A percentile compares a stretch with the other conserved stretches of the same genome.
These are phyloP conservation scores for Euplagia quadripunctaria DNA, from an alignment of 2,888 invertebrate species.

Conservation along the genomic window DNA sequence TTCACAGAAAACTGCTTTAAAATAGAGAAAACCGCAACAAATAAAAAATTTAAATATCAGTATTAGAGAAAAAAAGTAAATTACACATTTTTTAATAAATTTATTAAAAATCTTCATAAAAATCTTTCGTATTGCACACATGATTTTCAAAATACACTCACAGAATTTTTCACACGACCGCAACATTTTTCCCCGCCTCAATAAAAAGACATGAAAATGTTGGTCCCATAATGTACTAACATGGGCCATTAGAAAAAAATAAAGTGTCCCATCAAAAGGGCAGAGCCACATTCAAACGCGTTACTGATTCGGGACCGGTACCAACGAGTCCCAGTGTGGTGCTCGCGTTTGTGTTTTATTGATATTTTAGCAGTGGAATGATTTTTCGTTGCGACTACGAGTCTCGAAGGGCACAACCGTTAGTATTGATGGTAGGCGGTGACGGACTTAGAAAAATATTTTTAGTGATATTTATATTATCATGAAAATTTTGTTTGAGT, in stretches of 20 bases:
- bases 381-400: constrained; percentile 80
- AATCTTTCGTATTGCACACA: neutral
- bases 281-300: constrained; percentile 72
- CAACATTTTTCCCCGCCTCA: constrained; percentile 59
- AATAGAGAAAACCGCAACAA: neutral
- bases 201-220: constrained; percentile 78
- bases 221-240: constrained; percentile 61
- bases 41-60: neutral
- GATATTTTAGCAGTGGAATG: constrained; percentile 86
- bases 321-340: constrained; percentile 71
- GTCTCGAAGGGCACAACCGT: constrained; percentile 75
- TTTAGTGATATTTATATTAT: neutral
- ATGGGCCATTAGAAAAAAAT: constrained; percentile 68
- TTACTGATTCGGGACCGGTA: constrained; percentile 76
- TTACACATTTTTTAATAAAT: neutral
- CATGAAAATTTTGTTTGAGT: neutral
- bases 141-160: constrained; percentile 15
- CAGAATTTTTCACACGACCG: constrained; percentile 65
- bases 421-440: constrained; percentile 74
- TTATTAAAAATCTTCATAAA: too few relatives aligned
- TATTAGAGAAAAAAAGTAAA: neutral
- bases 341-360: constrained; percentile 82
- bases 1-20: neutral
- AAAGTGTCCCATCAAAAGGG: constrained; percentile 84
- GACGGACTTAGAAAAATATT: constrained; percentile 59